A percentile compares a stretch with the other conserved stretches of the same genome.
Conservation (phyloP, 2,113 vertebrate species). For the Nycticorax nycticorax region DNA sequence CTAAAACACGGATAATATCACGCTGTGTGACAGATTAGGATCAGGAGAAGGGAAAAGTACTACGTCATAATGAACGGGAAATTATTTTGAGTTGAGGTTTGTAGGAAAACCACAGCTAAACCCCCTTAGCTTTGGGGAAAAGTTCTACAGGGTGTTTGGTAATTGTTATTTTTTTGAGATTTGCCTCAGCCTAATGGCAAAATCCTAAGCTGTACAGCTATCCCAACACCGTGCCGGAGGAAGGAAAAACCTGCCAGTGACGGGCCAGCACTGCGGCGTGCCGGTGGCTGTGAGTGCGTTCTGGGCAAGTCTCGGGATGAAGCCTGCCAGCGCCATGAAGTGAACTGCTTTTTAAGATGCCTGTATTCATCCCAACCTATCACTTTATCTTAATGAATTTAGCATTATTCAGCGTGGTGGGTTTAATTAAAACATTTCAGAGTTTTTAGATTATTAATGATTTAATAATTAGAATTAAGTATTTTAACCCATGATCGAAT, state of each 20-base stretch:
- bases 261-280: neutral
- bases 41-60: neutral
- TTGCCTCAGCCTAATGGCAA: neutral
- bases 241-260: neutral
- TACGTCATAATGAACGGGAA: neutral
- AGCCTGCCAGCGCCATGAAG: neutral
- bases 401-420: neutral
- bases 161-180: neutral
- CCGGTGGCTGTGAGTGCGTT: neutral
- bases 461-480: conserved; percentile 44
- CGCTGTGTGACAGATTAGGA: neutral
- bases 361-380: neutral
- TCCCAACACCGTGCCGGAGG: neutral
- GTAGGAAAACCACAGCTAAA: neutral
- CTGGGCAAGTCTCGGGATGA: neutral
- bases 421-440: conserved; percentile 32
- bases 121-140: neutral
- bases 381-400: neutral
- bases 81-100: neutral
- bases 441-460: conserved; percentile 19
- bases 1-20: neutral
- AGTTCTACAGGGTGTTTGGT: neutral
- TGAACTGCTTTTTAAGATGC: neutral
- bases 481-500: neutral
- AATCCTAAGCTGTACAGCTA: neutral